Evolutionary conservation across 2,797 vertebrate species (phyloP).

Genomic region (Catharus ustulatus): DNA sequence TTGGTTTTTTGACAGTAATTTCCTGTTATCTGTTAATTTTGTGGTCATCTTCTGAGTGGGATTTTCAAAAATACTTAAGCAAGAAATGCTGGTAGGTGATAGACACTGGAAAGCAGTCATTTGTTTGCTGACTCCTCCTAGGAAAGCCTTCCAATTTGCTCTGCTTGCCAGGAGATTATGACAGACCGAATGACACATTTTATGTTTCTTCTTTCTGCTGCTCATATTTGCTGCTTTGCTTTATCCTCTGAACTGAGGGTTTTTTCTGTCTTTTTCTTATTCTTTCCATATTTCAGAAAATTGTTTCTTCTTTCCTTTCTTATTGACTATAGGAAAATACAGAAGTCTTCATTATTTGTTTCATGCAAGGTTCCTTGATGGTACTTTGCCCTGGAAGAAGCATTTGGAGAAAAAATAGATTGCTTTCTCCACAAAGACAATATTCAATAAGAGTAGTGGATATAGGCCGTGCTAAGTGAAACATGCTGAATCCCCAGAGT

Average conservation of each 20-base stretch:
- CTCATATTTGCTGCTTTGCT: neutral
- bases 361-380: no score
- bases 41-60: neutral
- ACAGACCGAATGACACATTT: neutral
- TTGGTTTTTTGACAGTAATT: neutral
- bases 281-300: neutral
- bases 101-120: neutral
- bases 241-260: accelerated
- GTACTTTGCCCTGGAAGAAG: no score
- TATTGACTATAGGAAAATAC: neutral
- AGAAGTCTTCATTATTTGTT: no score
- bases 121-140: neutral
- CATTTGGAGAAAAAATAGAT: neutral
- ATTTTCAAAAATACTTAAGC: neutral
- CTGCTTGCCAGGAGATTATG: neutral
- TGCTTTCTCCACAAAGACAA: neutral
- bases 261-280: neutral
- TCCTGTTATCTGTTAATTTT: neutral
- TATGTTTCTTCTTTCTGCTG: neutral
- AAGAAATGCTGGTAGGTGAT: neutral
- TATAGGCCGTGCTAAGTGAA: neutral
- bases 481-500: neutral
- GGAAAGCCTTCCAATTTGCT: neutral
- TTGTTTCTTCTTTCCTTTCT: neutral
- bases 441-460: neutral